These are phyloP conservation scores for Carabus problematicus DNA, from an alignment of 2,888 invertebrate species.

Conservation along the genomic window DNA sequence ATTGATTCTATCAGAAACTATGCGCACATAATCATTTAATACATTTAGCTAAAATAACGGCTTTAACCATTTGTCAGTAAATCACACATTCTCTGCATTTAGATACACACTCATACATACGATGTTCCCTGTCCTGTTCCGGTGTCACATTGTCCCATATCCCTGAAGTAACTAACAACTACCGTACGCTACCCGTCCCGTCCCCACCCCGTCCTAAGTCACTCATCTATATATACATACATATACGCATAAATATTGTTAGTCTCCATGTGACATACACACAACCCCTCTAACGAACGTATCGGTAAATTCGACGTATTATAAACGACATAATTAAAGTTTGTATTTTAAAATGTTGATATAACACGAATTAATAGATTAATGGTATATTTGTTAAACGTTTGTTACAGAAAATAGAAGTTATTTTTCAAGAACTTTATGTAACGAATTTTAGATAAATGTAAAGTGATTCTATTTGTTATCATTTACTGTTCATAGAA, in stretches of 20 bases:
- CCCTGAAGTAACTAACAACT: too few species aligned
- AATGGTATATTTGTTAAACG: constrained; percentile 43
- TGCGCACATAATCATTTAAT: constrained; percentile 32
- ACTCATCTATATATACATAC: constrained; percentile 3
- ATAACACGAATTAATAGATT: constrained; percentile 40
- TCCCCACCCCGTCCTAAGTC: not conserved
- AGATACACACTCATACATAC: not conserved
- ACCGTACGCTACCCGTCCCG: not conserved
- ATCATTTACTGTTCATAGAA: constrained; percentile 39
- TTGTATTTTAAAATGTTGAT: constrained; percentile 38
- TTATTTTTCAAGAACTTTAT: constrained; percentile 41
- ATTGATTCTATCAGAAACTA: constrained; percentile 26
- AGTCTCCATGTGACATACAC: not conserved
- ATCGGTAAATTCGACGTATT: constrained; percentile 34
- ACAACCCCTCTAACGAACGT: constrained; percentile 19
- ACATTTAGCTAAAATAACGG: constrained; percentile 16
- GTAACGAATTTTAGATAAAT: constrained; percentile 42
- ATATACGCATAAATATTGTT: not conserved
- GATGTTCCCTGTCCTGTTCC: too few species aligned
- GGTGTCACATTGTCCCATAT: too few species aligned
- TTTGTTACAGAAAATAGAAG: constrained; percentile 41
- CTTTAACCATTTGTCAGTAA: constrained; percentile 32
- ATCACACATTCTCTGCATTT: constrained; percentile 13
- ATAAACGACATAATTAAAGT: constrained; percentile 37
- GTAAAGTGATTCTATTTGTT: constrained; percentile 37